Percentiles rank a stretch among this genome's conserved stretches.
Conservation (phyloP, 2,888 invertebrate genomes). For the Epistrophe grossulariae region DNA sequence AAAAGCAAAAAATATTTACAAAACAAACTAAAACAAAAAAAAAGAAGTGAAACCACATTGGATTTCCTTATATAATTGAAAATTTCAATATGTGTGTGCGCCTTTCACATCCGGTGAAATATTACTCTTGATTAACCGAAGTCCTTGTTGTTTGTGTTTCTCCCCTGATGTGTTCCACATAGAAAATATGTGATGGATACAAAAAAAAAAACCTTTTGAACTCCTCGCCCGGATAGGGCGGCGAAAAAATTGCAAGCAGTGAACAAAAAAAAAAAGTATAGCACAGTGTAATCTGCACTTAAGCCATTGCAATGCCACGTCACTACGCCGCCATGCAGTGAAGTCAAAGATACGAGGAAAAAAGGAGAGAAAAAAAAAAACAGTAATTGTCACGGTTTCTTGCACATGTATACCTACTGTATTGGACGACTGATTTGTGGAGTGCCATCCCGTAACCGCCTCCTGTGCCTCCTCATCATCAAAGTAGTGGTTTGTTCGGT, state of each 20-base stretch:
- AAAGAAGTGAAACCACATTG: constrained; percentile 43
- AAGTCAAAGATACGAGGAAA: background rate
- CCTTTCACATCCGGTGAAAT: constrained; percentile 74
- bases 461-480: constrained; percentile 22
- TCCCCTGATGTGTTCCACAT: constrained; percentile 21
- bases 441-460: constrained; percentile 29
- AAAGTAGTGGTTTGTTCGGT: constrained; percentile 34
- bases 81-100: constrained; percentile 59
- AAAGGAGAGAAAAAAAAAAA: background rate
- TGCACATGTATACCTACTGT: constrained; percentile 37
- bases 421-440: constrained; percentile 67
- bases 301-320: constrained; percentile 50
- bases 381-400: constrained; percentile 70
- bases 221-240: constrained; percentile 46
- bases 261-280: constrained; percentile 23
- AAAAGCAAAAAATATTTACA: constrained; percentile 13
- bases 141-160: constrained; percentile 23
- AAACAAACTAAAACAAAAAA: constrained; percentile 7
- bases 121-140: constrained; percentile 68
- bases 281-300: constrained; percentile 57
- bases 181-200: constrained; percentile 17
- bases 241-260: constrained; percentile 9
- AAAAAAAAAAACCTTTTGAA: constrained; percentile 18
- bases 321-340: constrained; percentile 37
- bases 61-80: constrained; percentile 68